These are phyloP conservation scores for Electrona antarctica DNA, from an alignment of 2,113 vertebrate genomes.

Conservation along the genomic window DNA sequence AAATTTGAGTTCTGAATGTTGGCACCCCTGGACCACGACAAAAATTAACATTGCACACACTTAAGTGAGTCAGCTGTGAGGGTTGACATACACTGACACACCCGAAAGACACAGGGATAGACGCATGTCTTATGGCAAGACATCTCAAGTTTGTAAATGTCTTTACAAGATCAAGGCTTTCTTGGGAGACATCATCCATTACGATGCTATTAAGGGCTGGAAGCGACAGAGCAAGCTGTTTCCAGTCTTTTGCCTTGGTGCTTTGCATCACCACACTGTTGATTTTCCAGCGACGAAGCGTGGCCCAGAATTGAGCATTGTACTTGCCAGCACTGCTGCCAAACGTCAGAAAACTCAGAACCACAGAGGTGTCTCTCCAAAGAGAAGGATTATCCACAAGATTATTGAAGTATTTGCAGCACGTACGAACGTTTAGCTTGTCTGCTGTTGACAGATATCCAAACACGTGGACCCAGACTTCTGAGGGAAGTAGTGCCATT, in stretches of 20 bases:
- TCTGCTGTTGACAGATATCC: slow-evolving; percentile 45
- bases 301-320: slow-evolving; percentile 58
- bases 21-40: rapidly evolving
- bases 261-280: slow-evolving; percentile 39
- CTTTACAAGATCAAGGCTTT: slow-evolving; percentile 13
- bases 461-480: slow-evolving; percentile 61
- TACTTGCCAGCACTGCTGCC: slow-evolving; percentile 25
- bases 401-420: slow-evolving; percentile 55
- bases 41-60: slow-evolving; percentile 40
- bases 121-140: slow-evolving; percentile 37
- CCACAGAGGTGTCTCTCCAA: slow-evolving; percentile 57
- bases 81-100: not conserved
- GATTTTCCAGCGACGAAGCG: slow-evolving; percentile 52
- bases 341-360: slow-evolving; percentile 33
- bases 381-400: slow-evolving; percentile 57
- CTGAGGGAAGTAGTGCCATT: slow-evolving; percentile 53
- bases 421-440: slow-evolving; percentile 47
- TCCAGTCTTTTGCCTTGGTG: slow-evolving; percentile 36
- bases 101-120: not conserved
- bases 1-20: slow-evolving; percentile 10
- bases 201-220: slow-evolving; percentile 45
- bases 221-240: slow-evolving; percentile 28
- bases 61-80: slow-evolving; percentile 55
- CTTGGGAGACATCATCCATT: not conserved
- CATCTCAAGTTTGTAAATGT: slow-evolving; percentile 42